Evolutionary conservation across 2,113 vertebrate genomes (phyloP).

Genomic region (Damaliscus lunatus): DNA sequence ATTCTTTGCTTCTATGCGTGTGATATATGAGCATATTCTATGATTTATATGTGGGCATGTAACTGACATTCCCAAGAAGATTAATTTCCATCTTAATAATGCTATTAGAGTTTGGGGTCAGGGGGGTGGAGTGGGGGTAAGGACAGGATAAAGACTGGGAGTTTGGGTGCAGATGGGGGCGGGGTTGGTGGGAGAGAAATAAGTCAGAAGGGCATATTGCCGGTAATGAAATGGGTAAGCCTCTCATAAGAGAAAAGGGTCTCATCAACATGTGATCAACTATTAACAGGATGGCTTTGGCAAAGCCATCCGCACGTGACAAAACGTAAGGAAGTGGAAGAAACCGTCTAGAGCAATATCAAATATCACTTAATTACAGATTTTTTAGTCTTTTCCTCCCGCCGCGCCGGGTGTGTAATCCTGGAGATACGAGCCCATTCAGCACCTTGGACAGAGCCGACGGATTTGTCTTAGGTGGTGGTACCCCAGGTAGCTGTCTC

Average conservation of each 20-base stretch:
- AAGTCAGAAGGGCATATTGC: constrained; percentile 73
- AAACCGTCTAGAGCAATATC: constrained; percentile 85
- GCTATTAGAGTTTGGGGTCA: background rate
- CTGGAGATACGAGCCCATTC: constrained; percentile 76
- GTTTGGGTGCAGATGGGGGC: constrained; percentile 49
- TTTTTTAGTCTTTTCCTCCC: constrained; percentile 78
- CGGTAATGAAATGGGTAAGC: constrained; percentile 78
- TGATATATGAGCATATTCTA: constrained; percentile 71
- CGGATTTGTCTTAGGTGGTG: constrained; percentile 67
- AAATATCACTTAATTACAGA: constrained; percentile 89
- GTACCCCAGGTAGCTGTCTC: constrained; percentile 53
- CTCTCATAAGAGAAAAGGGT: constrained; percentile 83
- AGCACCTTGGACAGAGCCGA: constrained; percentile 95
- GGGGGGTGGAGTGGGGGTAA: constrained; percentile 5
- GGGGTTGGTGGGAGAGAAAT: constrained; percentile 47
- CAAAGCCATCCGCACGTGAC: constrained; percentile 90
- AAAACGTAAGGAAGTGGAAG: constrained; percentile 86
- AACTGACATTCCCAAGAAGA: constrained; percentile 60
- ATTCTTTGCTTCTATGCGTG: constrained; percentile 59
- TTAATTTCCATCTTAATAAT: constrained; percentile 59
- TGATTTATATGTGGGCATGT: constrained; percentile 70
- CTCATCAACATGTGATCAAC: constrained; percentile 91
- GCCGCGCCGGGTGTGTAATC: constrained; percentile 69
- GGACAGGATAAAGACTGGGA: background rate
- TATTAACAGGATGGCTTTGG: constrained; percentile 90